Percentiles rank a stretch among this genome's conserved stretches.
phyloP scores from a whole-genome alignment of 2,113 vertebrate species.

The Cynoglossus semilaevis region DNA sequence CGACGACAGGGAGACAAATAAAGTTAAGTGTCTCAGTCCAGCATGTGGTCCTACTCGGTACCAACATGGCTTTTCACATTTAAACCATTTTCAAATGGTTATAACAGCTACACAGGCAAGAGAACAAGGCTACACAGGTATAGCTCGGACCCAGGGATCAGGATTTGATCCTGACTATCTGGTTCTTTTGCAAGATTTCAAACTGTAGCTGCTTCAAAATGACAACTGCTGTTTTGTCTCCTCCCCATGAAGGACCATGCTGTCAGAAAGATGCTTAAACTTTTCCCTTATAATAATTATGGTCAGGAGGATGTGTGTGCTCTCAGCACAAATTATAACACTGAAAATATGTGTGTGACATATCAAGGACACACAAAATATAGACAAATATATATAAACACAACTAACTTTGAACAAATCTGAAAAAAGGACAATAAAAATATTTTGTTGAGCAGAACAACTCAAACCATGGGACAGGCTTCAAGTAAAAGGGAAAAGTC shows the following conservation, averaged over 20 bases:
- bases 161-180: not conserved
- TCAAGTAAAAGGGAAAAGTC: slow-evolving; percentile 59
- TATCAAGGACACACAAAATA: slow-evolving; percentile 9
- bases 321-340: slow-evolving; percentile 3
- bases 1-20: not conserved
- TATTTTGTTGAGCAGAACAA: no score
- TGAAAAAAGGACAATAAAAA: slow-evolving; percentile 2
- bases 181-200: no score
- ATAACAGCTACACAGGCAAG: no score
- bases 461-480: slow-evolving; percentile 15
- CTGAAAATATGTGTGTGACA: no score
- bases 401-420: not conserved
- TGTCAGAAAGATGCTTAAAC: no score
- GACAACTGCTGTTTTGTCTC: no score
- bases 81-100: no score
- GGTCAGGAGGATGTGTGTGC: not conserved
- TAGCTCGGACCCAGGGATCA: not conserved
- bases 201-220: no score
- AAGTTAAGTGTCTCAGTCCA: not conserved
- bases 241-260: no score
- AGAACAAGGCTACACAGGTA: no score
- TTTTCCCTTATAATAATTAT: not conserved
- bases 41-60: not conserved
- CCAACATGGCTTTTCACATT: not conserved
- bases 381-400: slow-evolving; percentile 2